Conservation (phyloP, 2,888 invertebrate species). For the Lymantria dispar region DNA sequence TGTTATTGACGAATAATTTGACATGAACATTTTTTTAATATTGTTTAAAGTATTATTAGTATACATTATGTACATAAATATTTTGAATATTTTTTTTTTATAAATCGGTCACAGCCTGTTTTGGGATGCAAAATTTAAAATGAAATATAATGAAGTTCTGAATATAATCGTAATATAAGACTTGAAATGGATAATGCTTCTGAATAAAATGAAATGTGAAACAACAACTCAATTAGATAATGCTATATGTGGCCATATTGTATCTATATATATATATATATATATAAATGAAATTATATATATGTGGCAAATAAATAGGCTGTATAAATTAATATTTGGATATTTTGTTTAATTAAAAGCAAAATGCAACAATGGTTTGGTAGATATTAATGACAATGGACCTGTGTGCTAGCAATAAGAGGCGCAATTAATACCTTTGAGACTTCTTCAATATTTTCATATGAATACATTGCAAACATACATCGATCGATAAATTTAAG, state of each 20-base stretch:
- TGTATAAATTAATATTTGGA: constrained; percentile 15
- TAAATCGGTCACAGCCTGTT: constrained; percentile 39
- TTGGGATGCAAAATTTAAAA: not conserved
- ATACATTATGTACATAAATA: constrained; percentile 73
- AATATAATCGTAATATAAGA: constrained; percentile 30
- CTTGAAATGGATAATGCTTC: constrained; percentile 1
- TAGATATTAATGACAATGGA: not conserved
- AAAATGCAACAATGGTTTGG: not conserved
- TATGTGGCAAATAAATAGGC: constrained; percentile 14
- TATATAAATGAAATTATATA: not conserved
- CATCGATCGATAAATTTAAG: constrained; percentile 42
- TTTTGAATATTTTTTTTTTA: constrained; percentile 62
- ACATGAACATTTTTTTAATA: constrained; percentile 69
- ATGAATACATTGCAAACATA: constrained; percentile 27
- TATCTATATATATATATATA: constrained; percentile 7
- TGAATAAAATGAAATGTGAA: constrained; percentile 3
- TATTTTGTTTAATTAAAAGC: constrained; percentile 21
- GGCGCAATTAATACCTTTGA: constrained; percentile 39
- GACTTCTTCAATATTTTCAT: constrained; percentile 23
- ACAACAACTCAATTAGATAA: constrained; percentile 8
- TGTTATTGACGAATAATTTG: constrained; percentile 54
- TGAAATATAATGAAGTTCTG: not conserved
- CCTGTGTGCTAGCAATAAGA: constrained; percentile 10
- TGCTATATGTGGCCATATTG: constrained; percentile 12
- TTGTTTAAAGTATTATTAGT: constrained; percentile 81